These are phyloP conservation scores for Cryptocephalus moraei DNA, from an alignment of 2,888 invertebrate genomes.

Conservation along the genomic window DNA sequence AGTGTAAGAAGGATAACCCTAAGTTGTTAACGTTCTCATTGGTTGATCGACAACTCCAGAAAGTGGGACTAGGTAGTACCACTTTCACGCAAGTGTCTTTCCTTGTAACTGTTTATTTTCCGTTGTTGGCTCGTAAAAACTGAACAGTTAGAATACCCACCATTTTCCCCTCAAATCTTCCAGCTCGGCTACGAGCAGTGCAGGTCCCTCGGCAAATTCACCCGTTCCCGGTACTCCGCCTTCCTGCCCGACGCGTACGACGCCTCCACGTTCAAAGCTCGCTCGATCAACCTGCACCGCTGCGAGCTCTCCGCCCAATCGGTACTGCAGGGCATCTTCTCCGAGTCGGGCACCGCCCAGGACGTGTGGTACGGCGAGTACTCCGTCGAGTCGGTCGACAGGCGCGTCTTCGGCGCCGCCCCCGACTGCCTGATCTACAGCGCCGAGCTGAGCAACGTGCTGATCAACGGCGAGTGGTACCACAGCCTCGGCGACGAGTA, in stretches of 20 bases:
- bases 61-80: too few species aligned
- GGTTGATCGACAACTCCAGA: too few species aligned
- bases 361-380: background rate
- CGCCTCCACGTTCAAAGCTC: background rate
- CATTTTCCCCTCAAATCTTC: too few species aligned
- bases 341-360: background rate
- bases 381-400: background rate
- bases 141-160: too few species aligned
- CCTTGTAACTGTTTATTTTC: too few species aligned
- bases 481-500: background rate
- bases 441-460: background rate
- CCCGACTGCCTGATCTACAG: background rate
- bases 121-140: too few species aligned
- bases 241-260: background rate
- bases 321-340: background rate
- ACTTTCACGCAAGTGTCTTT: too few species aligned
- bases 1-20: too few species aligned
- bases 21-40: too few species aligned
- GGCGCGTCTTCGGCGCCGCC: background rate
- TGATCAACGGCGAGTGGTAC: background rate
- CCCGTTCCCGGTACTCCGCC: background rate
- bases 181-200: background rate
- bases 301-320: background rate
- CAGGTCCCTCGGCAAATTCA: background rate
- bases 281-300: background rate